Conservation (phyloP, 2,888 invertebrate genomes). For the Ormyrus thymus region DNA sequence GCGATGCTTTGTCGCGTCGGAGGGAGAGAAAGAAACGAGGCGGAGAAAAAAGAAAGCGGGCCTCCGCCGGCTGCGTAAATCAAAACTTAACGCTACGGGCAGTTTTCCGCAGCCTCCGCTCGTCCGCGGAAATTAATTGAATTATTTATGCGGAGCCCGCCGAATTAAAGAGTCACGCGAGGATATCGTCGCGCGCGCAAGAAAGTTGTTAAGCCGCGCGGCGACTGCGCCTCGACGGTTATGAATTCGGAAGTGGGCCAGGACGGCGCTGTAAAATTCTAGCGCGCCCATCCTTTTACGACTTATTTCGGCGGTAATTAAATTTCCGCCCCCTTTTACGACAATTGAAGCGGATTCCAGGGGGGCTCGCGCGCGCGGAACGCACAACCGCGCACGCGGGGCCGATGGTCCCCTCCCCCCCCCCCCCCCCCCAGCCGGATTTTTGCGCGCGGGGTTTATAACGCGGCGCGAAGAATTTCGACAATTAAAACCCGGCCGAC, state of each 20-base stretch:
- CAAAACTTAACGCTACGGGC: constrained; percentile 24
- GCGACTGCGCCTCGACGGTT: constrained; percentile 9
- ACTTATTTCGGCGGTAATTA: constrained; percentile 63
- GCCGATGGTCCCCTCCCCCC: background rate
- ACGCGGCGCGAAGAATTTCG: constrained; percentile 60
- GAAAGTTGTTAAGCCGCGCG: constrained; percentile 26
- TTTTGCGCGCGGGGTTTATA: no score
- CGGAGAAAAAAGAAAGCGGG: background rate
- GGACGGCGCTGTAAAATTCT: constrained; percentile 11
- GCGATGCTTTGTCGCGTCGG: constrained; percentile 14
- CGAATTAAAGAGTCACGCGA: constrained; percentile 23
- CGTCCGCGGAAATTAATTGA: constrained; percentile 29
- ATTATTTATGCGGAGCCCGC: constrained; percentile 25
- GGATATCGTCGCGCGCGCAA: constrained; percentile 6
- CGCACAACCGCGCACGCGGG: background rate
- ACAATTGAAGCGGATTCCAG: constrained; percentile 57
- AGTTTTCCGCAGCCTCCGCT: background rate
- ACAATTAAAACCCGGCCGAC: constrained; percentile 61
- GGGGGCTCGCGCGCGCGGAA: background rate
- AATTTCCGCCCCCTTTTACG: constrained; percentile 63
- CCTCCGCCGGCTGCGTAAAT: constrained; percentile 8
- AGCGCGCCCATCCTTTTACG: constrained; percentile 39
- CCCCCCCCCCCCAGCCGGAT: background rate
- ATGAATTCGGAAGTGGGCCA: constrained; percentile 49
- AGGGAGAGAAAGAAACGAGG: background rate